These are phyloP conservation scores for Glaucomys volans DNA, from an alignment of 2,113 vertebrate species.

Conservation along the genomic window DNA sequence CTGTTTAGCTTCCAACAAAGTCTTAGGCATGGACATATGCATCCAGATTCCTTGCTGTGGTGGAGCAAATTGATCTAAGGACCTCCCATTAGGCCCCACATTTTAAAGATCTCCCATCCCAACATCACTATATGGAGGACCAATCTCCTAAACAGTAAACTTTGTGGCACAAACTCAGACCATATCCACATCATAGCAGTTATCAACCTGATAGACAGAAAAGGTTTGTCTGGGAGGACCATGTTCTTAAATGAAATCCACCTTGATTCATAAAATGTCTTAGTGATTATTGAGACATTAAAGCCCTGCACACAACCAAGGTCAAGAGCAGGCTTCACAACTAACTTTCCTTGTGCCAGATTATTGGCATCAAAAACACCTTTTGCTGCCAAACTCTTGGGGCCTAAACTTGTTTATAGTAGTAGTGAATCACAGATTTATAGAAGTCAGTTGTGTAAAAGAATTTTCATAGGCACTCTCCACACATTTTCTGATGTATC, in stretches of 20 bases:
- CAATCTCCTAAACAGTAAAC: neutral
- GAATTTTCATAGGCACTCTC: neutral
- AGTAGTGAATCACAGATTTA: constrained; percentile 52
- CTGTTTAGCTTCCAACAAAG: neutral
- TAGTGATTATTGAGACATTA: constrained; percentile 31
- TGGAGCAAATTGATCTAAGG: neutral
- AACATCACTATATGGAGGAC: neutral
- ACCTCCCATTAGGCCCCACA: too few species aligned
- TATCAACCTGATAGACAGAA: constrained; percentile 64
- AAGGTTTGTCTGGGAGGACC: constrained; percentile 51
- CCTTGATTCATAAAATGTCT: constrained; percentile 57
- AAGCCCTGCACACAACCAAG: constrained; percentile 28
- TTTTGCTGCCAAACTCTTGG: constrained; percentile 52
- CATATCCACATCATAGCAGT: neutral
- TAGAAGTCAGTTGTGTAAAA: constrained; percentile 26
- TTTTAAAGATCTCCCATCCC: neutral
- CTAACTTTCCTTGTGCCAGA: constrained; percentile 52
- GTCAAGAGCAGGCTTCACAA: constrained; percentile 25
- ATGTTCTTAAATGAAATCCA: constrained; percentile 57
- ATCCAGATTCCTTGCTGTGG: neutral
- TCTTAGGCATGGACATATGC: neutral
- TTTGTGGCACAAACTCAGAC: neutral
- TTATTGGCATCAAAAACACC: constrained; percentile 45
- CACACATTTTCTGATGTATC: neutral
- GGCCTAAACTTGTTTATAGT: constrained; percentile 46